A percentile compares a stretch with the other conserved stretches of the same genome.
Evolutionary conservation across 2,888 invertebrate species (phyloP).

Genomic region (Diploptera punctata): DNA sequence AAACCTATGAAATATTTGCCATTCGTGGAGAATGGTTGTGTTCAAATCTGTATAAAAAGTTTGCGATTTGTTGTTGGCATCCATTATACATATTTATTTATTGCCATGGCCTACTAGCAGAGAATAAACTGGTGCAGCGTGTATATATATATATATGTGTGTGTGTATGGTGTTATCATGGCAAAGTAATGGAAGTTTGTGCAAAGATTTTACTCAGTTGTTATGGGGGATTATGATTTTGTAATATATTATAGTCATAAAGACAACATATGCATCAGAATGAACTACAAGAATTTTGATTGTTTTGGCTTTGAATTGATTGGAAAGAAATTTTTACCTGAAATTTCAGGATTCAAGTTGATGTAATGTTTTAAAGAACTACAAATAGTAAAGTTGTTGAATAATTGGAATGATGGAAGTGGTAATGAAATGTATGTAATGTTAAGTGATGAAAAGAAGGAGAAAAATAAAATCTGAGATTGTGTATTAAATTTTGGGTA

Average conservation of each 20-base stretch:
- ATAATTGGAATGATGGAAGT: not conserved
- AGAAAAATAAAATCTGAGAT: not conserved
- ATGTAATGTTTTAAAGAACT: constrained; percentile 13
- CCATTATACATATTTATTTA: constrained; percentile 15
- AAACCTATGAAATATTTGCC: constrained; percentile 1
- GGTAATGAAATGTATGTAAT: not conserved
- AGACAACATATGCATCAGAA: not conserved
- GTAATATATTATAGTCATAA: constrained; percentile 16
- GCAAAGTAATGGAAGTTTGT: not conserved
- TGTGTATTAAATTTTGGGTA: not conserved
- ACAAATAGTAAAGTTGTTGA: constrained; percentile 17
- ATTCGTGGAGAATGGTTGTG: not conserved
- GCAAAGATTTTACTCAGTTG: constrained; percentile 21
- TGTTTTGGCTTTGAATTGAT: constrained; percentile 1
- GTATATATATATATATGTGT: not conserved
- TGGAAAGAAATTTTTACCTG: not conserved
- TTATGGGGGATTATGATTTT: constrained; percentile 18
- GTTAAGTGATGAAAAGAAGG: not conserved
- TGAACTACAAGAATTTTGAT: not conserved
- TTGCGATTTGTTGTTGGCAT: constrained; percentile 7
- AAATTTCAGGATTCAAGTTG: constrained; percentile 7
- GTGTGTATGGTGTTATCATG: not conserved
- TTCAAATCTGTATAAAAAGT: not conserved
- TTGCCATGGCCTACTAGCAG: constrained; percentile 6
- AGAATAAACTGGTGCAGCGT: too few species aligned